phyloP scores from a whole-genome alignment of 2,113 vertebrate genomes.

The Myxocyprinus asiaticus region DNA sequence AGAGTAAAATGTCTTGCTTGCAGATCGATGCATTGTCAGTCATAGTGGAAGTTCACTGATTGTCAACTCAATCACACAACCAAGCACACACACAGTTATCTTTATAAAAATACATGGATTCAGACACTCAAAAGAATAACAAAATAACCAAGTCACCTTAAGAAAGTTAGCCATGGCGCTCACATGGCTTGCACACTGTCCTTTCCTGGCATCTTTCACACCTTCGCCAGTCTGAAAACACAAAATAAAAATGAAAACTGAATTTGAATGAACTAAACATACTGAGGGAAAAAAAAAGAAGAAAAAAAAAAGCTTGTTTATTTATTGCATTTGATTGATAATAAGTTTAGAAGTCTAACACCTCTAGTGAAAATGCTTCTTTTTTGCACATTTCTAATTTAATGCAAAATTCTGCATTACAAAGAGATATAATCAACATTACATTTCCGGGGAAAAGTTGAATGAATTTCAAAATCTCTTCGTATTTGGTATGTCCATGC shows the following conservation, averaged over 20 bases:
- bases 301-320: too few species aligned
- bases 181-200: conserved; percentile 93
- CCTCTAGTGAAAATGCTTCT: too few species aligned
- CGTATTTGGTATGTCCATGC: too few species aligned
- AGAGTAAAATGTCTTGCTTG: neutral
- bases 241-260: conserved; percentile 43
- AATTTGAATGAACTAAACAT: too few species aligned
- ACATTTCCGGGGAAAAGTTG: too few species aligned
- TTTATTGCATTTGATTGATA: too few species aligned
- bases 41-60: neutral
- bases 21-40: neutral
- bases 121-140: neutral
- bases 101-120: too few species aligned
- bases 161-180: conserved; percentile 90
- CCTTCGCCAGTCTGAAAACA: conserved; percentile 89
- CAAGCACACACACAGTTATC: neutral
- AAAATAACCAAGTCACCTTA: conserved; percentile 74
- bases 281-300: neutral
- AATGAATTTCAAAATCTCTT: too few species aligned
- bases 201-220: conserved; percentile 91
- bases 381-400: too few species aligned
- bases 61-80: neutral
- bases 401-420: too few species aligned
- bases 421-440: too few species aligned
- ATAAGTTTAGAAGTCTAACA: too few species aligned